Percentiles rank a stretch among this genome's conserved stretches.
Conservation (phyloP, 2,797 vertebrate genomes). For the Hoplostethus atlanticus region DNA sequence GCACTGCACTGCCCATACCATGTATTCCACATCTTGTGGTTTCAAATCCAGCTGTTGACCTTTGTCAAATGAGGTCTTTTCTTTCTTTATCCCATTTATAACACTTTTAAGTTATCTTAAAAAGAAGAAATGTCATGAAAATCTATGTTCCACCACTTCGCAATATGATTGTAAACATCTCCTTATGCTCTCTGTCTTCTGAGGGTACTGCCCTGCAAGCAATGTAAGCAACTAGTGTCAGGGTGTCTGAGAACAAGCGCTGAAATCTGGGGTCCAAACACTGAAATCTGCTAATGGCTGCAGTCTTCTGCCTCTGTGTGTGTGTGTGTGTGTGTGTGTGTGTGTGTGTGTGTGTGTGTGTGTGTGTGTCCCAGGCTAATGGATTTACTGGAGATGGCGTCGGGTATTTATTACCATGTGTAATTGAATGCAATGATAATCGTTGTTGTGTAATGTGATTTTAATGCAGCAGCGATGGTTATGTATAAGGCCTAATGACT, state of each 20-base stretch:
- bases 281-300: conserved; percentile 57
- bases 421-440: conserved; percentile 91
- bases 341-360: conserved; percentile 14
- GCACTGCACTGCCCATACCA: neutral
- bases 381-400: conserved; percentile 87
- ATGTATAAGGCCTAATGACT: conserved; percentile 89
- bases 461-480: conserved; percentile 88
- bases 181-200: conserved; percentile 17
- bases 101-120: conserved; percentile 23
- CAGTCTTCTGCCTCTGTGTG: conserved; percentile 49
- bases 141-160: conserved; percentile 39
- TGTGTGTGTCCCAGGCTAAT: conserved; percentile 82
- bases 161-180: conserved; percentile 54
- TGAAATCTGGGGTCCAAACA: conserved; percentile 62
- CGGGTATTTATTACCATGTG: conserved; percentile 88
- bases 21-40: conserved; percentile 7
- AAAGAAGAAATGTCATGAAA: conserved; percentile 45
- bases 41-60: conserved; percentile 66
- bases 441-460: conserved; percentile 91
- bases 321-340: conserved; percentile 21
- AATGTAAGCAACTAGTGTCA: conserved; percentile 58
- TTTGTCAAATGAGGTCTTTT: conserved; percentile 46
- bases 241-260: conserved; percentile 29
- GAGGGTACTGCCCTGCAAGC: conserved; percentile 12
- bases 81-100: conserved; percentile 42